Evolutionary conservation across 2,113 vertebrate genomes (phyloP), one percentile per base, ranked within the genome.

Genomic region (Hippocampus comes): DNA sequence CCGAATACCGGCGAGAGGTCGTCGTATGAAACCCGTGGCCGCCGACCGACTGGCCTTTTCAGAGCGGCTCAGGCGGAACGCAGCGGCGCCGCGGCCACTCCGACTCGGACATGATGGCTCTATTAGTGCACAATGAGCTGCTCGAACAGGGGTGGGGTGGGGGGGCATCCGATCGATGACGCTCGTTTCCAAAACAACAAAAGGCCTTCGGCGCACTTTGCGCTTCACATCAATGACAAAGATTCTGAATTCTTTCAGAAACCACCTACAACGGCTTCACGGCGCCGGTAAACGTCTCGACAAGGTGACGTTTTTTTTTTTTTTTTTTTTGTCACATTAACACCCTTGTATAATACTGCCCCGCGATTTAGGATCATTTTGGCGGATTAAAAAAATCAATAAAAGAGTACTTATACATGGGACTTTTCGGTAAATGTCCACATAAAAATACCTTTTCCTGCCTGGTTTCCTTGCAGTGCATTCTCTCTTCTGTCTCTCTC

Each of bases 31-130:
- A 79, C 42, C 43, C 38, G 71, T 71, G 76, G 72, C 72, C 78
- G 81, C 75, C 43, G 63, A 82, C 75, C 43, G 63, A 80, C 73
- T 78, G 78, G 65, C 80, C 76, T 78, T 86, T 87, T 82, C 73
- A 83, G 67, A 78, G 73, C 57, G 71, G 84, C 57, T 77, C 70
- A 75, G 72, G 76, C 72, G 43, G 80, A 69, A 68, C 71, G 73
- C 79, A 78, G 82, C 72, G 70, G 68, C 43, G 60, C 81, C 67
- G 51, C 76, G 67, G 68, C 30, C 65, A 27, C 70, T 70, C 67
- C 34, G 10, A 61, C 21, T 63, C 25, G 53, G 72, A 74, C 78
- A 77, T 68, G 60, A 78, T 85, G 53, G 65, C 42, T 75, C 63
- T 77, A 71, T 79, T 56, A 75, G 61, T 48, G 20, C 25, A 59